These are phyloP conservation scores for Apeltes quadracus DNA, from an alignment of 2,113 vertebrate genomes.

Conservation along the genomic window DNA sequence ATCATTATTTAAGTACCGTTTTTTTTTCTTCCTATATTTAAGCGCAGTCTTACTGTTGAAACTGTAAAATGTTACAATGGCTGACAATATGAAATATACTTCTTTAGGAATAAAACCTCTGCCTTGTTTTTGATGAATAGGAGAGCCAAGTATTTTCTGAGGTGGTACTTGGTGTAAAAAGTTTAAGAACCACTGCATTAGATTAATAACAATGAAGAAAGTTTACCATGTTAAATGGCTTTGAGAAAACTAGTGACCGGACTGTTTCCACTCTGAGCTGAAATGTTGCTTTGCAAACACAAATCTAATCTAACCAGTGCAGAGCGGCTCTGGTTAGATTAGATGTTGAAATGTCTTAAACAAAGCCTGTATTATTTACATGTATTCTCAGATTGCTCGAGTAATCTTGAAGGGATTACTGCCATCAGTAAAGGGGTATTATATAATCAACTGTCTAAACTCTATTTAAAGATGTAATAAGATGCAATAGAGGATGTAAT, in stretches of 20 bases:
- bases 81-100: no score
- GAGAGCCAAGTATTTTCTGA: no score
- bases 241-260: not conserved
- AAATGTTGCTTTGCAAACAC: not conserved
- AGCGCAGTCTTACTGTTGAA: no score
- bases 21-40: no score
- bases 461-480: conserved; percentile 52
- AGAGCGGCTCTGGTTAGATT: no score
- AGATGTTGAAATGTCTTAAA: not conserved
- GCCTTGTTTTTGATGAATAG: no score
- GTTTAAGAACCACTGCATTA: no score
- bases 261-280: not conserved
- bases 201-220: not conserved
- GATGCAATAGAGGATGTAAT: conserved; percentile 43
- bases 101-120: no score
- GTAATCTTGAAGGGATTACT: conserved; percentile 42
- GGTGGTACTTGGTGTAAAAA: no score
- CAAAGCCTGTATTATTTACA: conserved; percentile 3
- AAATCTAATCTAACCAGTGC: no score
- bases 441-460: conserved; percentile 53
- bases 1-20: no score
- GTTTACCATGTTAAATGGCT: not conserved
- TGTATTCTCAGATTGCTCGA: not conserved
- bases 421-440: conserved; percentile 33
- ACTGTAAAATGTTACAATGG: no score